These are phyloP conservation scores for Cydia splendana DNA, from an alignment of 1,140 invertebrate species.

Conservation along the genomic window DNA sequence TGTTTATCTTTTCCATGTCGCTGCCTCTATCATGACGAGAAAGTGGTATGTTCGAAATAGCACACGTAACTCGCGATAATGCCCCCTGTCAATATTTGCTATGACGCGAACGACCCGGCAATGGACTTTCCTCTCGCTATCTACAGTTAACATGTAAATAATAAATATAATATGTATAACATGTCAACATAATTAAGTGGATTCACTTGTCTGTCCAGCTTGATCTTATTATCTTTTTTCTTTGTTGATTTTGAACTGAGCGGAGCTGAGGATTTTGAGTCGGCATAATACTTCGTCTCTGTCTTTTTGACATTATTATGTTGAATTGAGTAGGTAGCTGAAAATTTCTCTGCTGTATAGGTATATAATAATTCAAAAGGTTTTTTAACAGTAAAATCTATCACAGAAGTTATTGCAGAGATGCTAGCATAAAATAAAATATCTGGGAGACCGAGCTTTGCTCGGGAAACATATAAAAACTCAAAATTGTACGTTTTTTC, in stretches of 20 bases:
- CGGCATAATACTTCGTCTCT: not conserved
- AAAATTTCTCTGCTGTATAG: too few species aligned
- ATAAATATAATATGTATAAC: not conserved
- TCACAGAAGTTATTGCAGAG: too few species aligned
- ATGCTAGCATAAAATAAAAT: too few species aligned
- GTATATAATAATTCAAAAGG: too few species aligned
- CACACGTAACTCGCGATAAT: constrained; percentile 48
- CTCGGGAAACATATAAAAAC: too few species aligned
- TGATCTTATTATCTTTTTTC: not conserved
- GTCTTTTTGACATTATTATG: too few species aligned
- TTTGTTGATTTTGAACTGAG: not conserved
- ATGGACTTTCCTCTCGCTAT: constrained; percentile 44
- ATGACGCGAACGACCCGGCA: constrained; percentile 37
- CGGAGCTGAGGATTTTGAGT: not conserved
- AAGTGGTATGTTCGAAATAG: constrained; percentile 31
- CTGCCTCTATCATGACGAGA: not conserved
- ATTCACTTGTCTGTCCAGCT: not conserved
- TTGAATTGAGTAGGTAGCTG: too few species aligned
- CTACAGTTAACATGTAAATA: not conserved
- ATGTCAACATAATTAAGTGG: not conserved
- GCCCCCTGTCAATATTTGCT: constrained; percentile 54
- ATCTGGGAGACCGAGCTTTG: too few species aligned
- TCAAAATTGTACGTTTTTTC: too few species aligned
- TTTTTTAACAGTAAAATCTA: too few species aligned
- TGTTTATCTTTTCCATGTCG: not conserved